phyloP scores from a whole-genome alignment of 2,797 vertebrate genomes.

The Geotrypetes seraphini region DNA sequence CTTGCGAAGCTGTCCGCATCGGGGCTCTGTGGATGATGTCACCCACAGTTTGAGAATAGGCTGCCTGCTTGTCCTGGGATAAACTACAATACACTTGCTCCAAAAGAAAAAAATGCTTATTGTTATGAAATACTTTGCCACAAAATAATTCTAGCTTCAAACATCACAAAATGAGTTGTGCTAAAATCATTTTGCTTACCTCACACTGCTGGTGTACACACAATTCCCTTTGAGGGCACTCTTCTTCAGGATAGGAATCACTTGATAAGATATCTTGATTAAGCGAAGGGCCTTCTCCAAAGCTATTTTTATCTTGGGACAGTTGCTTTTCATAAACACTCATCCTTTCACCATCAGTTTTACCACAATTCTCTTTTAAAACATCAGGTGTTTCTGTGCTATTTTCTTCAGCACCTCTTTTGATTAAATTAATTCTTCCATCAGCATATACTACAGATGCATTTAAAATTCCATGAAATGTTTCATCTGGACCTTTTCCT shows the following conservation, averaged over 20 bases:
- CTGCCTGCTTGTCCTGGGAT: no score
- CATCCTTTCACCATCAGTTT: conserved; percentile 2
- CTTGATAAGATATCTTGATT: conserved; percentile 6
- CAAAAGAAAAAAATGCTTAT: neutral
- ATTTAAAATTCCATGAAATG: conserved; percentile 3
- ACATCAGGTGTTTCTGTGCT: conserved; percentile 4
- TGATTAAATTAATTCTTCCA: neutral
- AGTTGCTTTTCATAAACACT: neutral
- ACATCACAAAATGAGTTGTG: no score
- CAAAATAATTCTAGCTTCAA: no score
- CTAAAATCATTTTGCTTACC: conserved; percentile 31
- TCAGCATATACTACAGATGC: conserved; percentile 20
- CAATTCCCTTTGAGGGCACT: conserved; percentile 41
- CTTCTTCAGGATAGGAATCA: conserved; percentile 28
- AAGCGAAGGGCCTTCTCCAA: no score
- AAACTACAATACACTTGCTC: no score
- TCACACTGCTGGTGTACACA: conserved; percentile 36
- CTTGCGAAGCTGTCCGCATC: no score
- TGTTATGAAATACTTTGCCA: neutral
- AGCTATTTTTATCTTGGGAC: neutral
- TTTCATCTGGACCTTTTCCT: conserved; percentile 18
- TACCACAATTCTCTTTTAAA: conserved; percentile 5
- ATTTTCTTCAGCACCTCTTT: neutral
- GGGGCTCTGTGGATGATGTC: no score
- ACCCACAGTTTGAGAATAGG: no score